phyloP scores from a whole-genome alignment of 2,113 vertebrate species.

The Ictalurus furcatus region DNA sequence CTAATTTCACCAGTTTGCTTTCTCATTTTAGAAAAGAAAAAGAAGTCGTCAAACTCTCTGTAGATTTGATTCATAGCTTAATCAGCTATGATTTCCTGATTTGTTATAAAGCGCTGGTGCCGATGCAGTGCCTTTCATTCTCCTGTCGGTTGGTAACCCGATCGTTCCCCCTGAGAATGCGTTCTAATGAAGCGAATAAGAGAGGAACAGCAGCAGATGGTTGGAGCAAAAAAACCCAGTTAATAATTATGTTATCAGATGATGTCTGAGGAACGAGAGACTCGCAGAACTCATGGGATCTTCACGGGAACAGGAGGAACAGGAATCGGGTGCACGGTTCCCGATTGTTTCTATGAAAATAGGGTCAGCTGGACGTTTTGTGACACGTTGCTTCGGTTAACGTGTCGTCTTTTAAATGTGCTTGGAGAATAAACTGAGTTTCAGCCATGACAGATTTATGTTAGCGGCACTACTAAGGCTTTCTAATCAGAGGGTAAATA shows the following conservation, averaged over 20 bases:
- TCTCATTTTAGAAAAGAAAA: background rate
- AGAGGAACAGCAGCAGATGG: slow-evolving; percentile 13
- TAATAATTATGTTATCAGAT: slow-evolving; percentile 14
- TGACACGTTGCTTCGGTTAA: background rate
- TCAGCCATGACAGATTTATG: background rate
- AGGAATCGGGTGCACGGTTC: background rate
- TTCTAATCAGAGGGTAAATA: background rate
- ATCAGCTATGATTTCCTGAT: background rate
- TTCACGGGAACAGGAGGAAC: background rate
- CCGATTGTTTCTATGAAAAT: too few relatives aligned
- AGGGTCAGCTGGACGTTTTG: background rate
- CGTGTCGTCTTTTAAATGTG: background rate
- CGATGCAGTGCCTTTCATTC: background rate
- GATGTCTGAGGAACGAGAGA: background rate
- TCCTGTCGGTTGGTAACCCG: background rate
- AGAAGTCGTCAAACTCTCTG: background rate
- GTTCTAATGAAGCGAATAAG: slow-evolving; percentile 6
- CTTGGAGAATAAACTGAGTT: background rate
- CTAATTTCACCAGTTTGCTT: too few relatives aligned
- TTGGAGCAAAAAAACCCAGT: background rate
- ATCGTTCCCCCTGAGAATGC: background rate
- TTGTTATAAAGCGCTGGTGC: background rate
- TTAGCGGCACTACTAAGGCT: background rate
- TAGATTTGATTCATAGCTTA: background rate
- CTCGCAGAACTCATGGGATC: background rate